Evolutionary conservation across 2,797 vertebrate genomes (phyloP).

Genomic region (Holocentrus rufus): DNA sequence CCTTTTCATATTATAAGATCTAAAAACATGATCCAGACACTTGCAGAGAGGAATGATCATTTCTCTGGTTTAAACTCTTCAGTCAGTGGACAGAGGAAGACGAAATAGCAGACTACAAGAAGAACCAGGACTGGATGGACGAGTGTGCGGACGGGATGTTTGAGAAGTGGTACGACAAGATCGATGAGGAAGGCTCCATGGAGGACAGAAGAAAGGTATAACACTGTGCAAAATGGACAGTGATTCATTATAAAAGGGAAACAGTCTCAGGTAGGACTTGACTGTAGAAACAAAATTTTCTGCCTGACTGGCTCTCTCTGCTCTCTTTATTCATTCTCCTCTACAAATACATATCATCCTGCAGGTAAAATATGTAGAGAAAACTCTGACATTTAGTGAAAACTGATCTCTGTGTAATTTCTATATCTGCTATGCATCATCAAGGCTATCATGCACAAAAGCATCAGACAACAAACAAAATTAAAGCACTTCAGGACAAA

Average conservation of each 20-base stretch:
- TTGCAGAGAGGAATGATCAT: background rate
- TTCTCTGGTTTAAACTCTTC: slow-evolving; percentile 35
- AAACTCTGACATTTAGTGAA: too few species aligned
- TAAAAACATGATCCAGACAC: background rate
- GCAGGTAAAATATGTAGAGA: too few species aligned
- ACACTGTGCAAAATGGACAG: background rate
- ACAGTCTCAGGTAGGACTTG: background rate
- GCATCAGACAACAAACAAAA: too few species aligned
- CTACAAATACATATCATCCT: background rate
- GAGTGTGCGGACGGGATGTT: slow-evolving; percentile 97
- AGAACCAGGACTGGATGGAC: slow-evolving; percentile 98
- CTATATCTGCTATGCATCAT: too few species aligned
- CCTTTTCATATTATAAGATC: background rate
- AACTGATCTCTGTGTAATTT: too few species aligned
- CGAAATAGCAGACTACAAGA: slow-evolving; percentile 94
- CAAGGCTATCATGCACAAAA: too few species aligned
- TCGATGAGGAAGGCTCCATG: slow-evolving; percentile 89
- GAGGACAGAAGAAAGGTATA: slow-evolving; percentile 95
- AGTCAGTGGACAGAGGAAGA: slow-evolving; percentile 98
- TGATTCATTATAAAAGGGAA: background rate
- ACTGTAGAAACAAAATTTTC: background rate
- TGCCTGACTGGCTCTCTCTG: background rate
- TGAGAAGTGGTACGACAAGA: slow-evolving; percentile 98
- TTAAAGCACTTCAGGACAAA: too few species aligned
- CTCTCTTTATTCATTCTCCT: slow-evolving; percentile 3